Percentiles rank a stretch among this genome's conserved stretches.
These are phyloP conservation scores for Pristis pectinata DNA, from an alignment of 2,797 vertebrate species.

Conservation along the genomic window DNA sequence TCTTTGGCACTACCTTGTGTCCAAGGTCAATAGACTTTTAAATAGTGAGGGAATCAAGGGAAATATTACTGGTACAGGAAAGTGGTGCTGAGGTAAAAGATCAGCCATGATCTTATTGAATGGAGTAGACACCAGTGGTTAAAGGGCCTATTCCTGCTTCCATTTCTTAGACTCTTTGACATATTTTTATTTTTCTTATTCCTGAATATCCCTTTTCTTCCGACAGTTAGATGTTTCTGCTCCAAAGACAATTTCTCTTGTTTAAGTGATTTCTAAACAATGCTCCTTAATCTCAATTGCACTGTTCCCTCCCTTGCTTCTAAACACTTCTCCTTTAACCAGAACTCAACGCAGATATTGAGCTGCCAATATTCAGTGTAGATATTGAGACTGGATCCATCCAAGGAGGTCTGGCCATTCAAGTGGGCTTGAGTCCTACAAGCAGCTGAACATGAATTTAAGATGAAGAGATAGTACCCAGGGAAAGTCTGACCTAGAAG, in stretches of 20 bases:
- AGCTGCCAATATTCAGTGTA: not conserved
- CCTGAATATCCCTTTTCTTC: not conserved
- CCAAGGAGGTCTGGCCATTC: not conserved
- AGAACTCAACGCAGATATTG: not conserved
- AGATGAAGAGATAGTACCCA: not conserved
- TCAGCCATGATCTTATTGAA: no score
- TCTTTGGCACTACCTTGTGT: not conserved
- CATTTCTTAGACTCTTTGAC: not conserved
- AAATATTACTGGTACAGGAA: no score
- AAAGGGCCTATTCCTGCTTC: no score
- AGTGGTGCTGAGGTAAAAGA: no score
- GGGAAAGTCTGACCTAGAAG: no score
- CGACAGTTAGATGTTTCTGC: not conserved
- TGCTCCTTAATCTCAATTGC: not conserved
- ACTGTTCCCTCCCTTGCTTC: not conserved
- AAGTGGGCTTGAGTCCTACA: not conserved
- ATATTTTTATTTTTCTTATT: not conserved
- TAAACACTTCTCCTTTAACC: not conserved
- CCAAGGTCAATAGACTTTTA: no score
- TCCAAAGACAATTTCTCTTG: not conserved
- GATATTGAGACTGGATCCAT: not conserved
- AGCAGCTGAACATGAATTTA: not conserved
- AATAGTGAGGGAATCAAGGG: no score
- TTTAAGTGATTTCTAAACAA: not conserved
- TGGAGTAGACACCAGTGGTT: no score